phyloP scores from a whole-genome alignment of 1,140 invertebrate species.

The Portunus trituberculatus region DNA sequence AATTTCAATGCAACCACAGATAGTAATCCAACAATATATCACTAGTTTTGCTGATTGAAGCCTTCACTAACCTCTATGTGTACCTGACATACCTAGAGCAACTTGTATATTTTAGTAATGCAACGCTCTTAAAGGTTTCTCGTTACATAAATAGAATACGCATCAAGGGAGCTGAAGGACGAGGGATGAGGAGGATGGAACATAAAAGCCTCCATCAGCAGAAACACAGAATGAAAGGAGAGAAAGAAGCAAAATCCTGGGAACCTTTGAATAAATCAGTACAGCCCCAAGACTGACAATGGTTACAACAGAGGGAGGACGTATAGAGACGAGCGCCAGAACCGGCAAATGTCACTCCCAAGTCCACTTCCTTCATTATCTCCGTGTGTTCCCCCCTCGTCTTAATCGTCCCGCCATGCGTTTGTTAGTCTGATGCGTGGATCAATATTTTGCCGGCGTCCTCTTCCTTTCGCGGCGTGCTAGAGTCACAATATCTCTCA shows the following conservation, averaged over 20 bases:
- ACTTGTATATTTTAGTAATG: neutral
- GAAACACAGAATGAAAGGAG: neutral
- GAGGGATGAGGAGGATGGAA: neutral
- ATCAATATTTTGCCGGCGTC: neutral
- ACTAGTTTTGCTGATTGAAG: too few relatives aligned
- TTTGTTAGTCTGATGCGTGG: conserved; percentile 13
- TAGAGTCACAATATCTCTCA: too few relatives aligned
- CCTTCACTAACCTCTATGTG: neutral
- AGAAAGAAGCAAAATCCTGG: neutral
- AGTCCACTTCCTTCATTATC: conserved; percentile 12
- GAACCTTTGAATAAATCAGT: conserved; percentile 13
- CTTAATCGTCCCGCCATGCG: neutral
- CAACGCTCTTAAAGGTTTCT: neutral
- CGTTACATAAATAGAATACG: neutral
- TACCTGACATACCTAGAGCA: neutral
- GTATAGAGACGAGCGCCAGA: neutral
- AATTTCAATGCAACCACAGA: neutral
- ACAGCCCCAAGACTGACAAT: neutral
- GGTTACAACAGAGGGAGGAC: neutral
- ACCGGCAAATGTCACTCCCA: conserved; percentile 1
- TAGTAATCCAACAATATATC: neutral
- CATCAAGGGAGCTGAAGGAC: neutral
- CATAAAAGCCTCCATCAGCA: neutral
- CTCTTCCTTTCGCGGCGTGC: neutral
- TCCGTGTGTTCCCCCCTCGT: neutral